These are phyloP conservation scores for Polypterus bichir DNA, from an alignment of 2,113 vertebrate species.

Conservation along the genomic window DNA sequence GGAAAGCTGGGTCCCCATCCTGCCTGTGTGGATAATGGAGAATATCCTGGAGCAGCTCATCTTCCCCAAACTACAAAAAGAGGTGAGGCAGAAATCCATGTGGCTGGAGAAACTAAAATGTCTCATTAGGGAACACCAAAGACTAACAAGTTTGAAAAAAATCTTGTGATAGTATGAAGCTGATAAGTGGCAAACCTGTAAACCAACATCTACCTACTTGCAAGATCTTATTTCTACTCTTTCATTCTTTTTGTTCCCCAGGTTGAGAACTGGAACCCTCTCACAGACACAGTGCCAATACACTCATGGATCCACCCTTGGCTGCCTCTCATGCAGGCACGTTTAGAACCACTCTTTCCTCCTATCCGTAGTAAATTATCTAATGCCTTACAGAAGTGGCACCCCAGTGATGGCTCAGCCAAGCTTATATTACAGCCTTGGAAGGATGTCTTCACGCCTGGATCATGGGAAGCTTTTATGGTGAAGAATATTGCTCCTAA, in stretches of 20 bases:
- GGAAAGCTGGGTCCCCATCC: conserved; percentile 74
- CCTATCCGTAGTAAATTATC: conserved; percentile 89
- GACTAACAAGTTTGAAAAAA: too few species aligned
- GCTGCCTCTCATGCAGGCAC: conserved; percentile 80
- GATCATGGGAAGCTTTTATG: conserved; percentile 97
- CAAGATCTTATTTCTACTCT: neutral
- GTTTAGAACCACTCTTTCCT: conserved; percentile 80
- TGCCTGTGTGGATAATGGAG: conserved; percentile 82
- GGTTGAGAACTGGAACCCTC: conserved; percentile 92
- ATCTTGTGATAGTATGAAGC: too few species aligned
- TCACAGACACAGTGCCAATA: conserved; percentile 93
- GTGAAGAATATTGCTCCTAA: conserved; percentile 96
- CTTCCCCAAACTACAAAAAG: conserved; percentile 89
- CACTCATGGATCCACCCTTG: conserved; percentile 96
- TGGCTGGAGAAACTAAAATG: too few species aligned
- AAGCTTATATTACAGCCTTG: conserved; percentile 94
- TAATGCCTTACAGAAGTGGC: conserved; percentile 87
- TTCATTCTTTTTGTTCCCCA: conserved; percentile 22
- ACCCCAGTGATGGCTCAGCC: conserved; percentile 84
- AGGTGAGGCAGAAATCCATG: conserved; percentile 43
- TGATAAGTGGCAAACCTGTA: too few species aligned
- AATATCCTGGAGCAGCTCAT: conserved; percentile 86
- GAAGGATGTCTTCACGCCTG: conserved; percentile 89
- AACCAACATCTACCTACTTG: too few species aligned
- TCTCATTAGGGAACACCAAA: too few species aligned